Percentiles rank a stretch among this genome's conserved stretches.
phyloP scores from a whole-genome alignment of 2,113 vertebrate genomes.

The Dipodomys merriami region DNA sequence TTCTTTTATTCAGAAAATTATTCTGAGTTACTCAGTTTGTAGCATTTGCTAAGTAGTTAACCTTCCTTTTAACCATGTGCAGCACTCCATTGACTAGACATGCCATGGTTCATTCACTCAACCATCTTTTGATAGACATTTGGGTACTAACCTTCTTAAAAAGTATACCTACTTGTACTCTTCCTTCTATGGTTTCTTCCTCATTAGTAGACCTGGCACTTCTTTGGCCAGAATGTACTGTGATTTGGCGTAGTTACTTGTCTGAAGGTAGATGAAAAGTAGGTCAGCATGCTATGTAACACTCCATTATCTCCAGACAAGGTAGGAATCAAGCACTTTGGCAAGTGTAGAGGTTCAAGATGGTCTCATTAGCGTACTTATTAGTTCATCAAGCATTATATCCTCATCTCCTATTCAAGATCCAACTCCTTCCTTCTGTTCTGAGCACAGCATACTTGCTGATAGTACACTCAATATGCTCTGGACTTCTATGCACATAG shows the following conservation, averaged over 20 bases:
- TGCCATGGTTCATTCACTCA: background rate
- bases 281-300: background rate
- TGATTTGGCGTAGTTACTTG: background rate
- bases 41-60: background rate
- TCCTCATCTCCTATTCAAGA: background rate
- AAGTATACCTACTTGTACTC: background rate
- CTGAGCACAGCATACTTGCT: background rate
- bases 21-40: background rate
- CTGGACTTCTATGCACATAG: background rate
- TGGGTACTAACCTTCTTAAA: background rate
- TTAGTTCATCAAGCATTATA: background rate
- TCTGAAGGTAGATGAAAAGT: background rate
- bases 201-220: background rate
- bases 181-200: background rate
- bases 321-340: background rate
- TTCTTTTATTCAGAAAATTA: background rate
- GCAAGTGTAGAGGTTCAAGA: background rate
- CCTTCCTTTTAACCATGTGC: background rate
- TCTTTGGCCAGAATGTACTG: background rate
- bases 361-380: background rate
- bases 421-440: background rate
- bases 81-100: background rate
- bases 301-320: background rate
- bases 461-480: background rate
- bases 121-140: background rate